Evolutionary conservation across 2,113 vertebrate species (phyloP), one percentile per base, ranked within the genome.

Genomic region (Leuciscus idus): DNA sequence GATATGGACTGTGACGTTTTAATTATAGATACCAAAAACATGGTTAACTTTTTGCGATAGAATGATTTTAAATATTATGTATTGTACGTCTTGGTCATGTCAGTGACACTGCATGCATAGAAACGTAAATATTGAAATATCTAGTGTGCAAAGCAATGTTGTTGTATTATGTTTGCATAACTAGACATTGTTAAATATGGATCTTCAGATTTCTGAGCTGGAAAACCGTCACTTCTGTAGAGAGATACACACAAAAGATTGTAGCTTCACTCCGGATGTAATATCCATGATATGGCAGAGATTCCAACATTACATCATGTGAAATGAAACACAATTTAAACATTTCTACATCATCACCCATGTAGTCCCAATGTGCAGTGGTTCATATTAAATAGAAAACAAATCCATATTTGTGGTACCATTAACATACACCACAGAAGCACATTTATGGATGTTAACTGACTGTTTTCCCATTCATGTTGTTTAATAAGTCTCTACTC

Each of bases 181-280:
- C n/a, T 75, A 39, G 21, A 74, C 33, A 23, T 19, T 72, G 9
- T 39, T 39, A 39, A 4, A 70, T 36, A 70, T 21, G 66, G 30
- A 70, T 70, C 15, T 68, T 68, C 30, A 68, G 28, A 33, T 66
- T 30, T 66, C 17, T 28, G 64, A 66, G 28, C 13, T 33, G 64
- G 28, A 30, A 77, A 57, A 78, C 15, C 19, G 36, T 57, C 30
- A 15, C 52, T 73, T 73, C 10, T 39, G 76, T 61, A 79, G 26
- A 79, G 43, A 77, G 8, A 70, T 33, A 36, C 19, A 79, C 57
- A 12, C 12, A 39, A 79, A 78, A 39, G 23, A 62, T 80, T 80
- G 78, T 62, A 80, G 28, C 55, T 79, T 59, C 10, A 39, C 23
- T 43, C 33, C 28, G 36, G 8, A 43, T 43, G 77, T 80, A 13